Base-by-base conservation (phyloP, 2,888 invertebrate genomes). In the Diabrotica balteata region DNA sequence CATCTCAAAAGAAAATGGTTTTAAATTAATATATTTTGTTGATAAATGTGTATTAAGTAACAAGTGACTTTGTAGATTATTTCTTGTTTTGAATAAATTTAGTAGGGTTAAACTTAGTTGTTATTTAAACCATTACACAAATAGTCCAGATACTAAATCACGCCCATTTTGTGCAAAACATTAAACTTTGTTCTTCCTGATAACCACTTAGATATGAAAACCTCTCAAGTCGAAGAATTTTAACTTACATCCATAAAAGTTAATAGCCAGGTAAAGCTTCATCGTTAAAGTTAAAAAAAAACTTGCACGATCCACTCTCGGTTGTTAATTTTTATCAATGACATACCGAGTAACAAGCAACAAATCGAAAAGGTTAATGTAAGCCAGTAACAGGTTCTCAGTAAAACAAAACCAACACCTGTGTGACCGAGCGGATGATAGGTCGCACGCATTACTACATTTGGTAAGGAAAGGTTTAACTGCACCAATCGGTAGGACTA, bases 251-350 rank as follows among this genome's bases (percentile, higher is more conserved):
- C 62, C 54, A 62, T 62, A 62, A 62, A 62, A 62, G 62, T 62
- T 62, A 62, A 62, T 62, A 54, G 55, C 62, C 62, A 54, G 62
- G 62, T 62, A 62, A 54, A 55, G 53, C 55, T 42, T 62, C 55
- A 62, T 62, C 62, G 62, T 62, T 55, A 62, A 62, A 62, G 47
- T 55, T 22, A 46, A 55, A 62, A 54, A 61, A 60, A 62, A 62
- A 47, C 44, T 54, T 47, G 47, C 47, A 62, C 54, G 46, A 22
- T 47, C 47, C 50, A 32, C 32, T 55, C 51, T 32, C 53, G 53
- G 62, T 47, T 62, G 62, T 62, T 64, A 64, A 57, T 69, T 64
- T 69, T 69, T 69, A 69, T 69, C 69, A 69, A 66, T 69, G 69
- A 63, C 59, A 65, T 61, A 60, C 60, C 60, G n/a, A 57, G 55